Base-by-base conservation (phyloP, 1,140 invertebrate species). In the Drosophila rufa region DNA sequence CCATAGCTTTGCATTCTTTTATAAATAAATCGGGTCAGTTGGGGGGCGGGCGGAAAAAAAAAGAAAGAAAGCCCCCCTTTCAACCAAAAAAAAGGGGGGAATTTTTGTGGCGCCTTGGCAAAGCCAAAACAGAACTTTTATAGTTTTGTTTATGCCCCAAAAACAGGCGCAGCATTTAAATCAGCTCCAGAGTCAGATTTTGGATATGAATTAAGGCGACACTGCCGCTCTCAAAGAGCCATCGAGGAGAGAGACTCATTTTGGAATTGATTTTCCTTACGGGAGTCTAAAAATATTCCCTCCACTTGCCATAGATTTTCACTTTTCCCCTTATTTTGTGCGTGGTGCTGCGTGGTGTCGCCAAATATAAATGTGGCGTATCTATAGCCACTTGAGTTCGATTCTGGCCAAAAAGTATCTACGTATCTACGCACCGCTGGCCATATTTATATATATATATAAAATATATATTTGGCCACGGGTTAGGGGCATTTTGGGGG, bases 141-240 rank as follows among this genome's bases (percentile, higher is more conserved):
- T 86, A 83, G 83, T 79, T 86, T 86, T 86, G 83, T 86, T 86
- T 86, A 87, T 87, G 77, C 70, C 65, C 61, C 61, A 83, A 75
- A 67, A 83, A 83, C 80, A 82, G 64, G 53, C 73, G 17, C 17
- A 65, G 43, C 70, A 53, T 53, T 57, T 53, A 75, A 66, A 75
- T 58, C 46, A 45, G 68, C 40, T 47, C 57, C 64, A 47, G 51
- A 38, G 19, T 48, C 36, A 15, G 66, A 71, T 59, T 68, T 75
- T 33, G 59, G 75, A 55, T 53, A 77, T 77, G 74, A 77, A 77
- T 77, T 67, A 79, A 64, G 42, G 42, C 42, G 51, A 53, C 51
- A 36, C 51, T 8, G n/a, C 6, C 11, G 78, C 75, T 74, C 78
- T 81, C 82, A 85, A 84, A 85, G 82, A 78, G 82, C 45, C 66